Conservation (phyloP, 53 echinoderm and acorn worm species). For the Mesocentrotus franciscanus region DNA sequence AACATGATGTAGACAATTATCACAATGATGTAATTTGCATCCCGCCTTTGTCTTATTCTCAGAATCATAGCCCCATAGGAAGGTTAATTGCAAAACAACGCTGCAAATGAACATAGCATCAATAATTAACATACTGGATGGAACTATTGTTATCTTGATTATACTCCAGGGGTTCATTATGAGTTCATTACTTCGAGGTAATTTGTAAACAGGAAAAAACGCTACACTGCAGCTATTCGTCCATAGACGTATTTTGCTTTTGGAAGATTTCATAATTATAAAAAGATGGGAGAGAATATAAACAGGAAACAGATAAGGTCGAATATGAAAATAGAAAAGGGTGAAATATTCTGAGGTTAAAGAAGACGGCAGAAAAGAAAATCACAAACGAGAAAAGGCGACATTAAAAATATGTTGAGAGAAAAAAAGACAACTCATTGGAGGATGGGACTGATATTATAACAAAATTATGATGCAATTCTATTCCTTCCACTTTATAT, state of each 20-base stretch:
- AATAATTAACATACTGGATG: background rate
- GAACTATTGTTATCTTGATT: background rate
- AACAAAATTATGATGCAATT: no score
- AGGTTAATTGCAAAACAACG: background rate
- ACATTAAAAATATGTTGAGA: no score
- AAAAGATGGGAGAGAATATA: background rate
- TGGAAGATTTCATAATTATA: background rate
- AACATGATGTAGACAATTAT: no score
- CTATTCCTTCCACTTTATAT: no score
- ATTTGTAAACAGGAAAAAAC: background rate
- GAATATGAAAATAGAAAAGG: background rate
- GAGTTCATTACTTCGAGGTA: background rate
- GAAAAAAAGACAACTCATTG: no score
- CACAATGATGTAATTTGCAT: no score
- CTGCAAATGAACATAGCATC: background rate
- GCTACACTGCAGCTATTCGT: background rate
- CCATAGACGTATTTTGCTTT: background rate
- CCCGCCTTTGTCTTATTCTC: background rate
- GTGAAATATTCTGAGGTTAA: background rate
- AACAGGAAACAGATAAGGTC: background rate
- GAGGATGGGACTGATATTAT: no score
- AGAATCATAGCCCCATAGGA: background rate
- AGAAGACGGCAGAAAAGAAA: no score
- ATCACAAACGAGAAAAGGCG: no score
- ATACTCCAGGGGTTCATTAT: background rate